A percentile compares a stretch with the other conserved stretches of the same genome.
Evolutionary conservation across 2,797 vertebrate species (phyloP).

Genomic region (Aldrovandia affinis): DNA sequence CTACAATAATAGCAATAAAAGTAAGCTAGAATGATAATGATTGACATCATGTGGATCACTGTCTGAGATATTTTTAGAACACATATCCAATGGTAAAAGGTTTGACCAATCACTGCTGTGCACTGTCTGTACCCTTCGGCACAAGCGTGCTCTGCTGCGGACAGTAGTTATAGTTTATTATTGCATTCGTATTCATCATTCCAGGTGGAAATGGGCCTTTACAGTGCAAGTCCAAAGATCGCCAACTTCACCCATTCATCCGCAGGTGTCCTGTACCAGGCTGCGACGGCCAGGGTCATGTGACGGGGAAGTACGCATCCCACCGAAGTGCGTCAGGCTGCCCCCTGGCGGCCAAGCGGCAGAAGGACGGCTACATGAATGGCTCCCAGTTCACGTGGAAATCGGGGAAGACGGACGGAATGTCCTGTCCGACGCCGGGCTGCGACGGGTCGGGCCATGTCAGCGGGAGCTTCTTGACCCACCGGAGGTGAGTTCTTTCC

Average conservation of each 20-base stretch:
- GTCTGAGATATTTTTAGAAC: too few relatives aligned
- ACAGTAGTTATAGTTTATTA: not conserved
- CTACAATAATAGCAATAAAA: too few relatives aligned
- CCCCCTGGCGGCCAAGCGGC: constrained; percentile 93
- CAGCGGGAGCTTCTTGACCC: constrained; percentile 98
- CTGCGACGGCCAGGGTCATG: constrained; percentile 96
- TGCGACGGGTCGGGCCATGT: constrained; percentile 97
- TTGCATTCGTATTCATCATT: not conserved
- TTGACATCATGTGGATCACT: too few relatives aligned
- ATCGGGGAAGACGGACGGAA: constrained; percentile 97
- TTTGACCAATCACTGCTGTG: not conserved
- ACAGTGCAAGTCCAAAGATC: not conserved
- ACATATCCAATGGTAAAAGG: too few relatives aligned
- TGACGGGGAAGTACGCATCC: constrained; percentile 96
- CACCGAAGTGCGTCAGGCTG: constrained; percentile 97
- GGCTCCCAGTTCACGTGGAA: constrained; percentile 99
- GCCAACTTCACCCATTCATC: not conserved
- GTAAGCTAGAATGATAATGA: too few relatives aligned
- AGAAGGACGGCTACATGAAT: constrained; percentile 95
- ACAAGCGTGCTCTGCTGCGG: not conserved
- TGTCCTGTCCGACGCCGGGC: constrained; percentile 96
- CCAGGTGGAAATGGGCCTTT: too few relatives aligned
- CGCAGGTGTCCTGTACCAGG: constrained; percentile 94
- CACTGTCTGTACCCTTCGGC: not conserved
- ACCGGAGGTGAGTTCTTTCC: constrained; percentile 84